Evolutionary conservation across 2,888 invertebrate genomes (phyloP).

Genomic region (Mesochorus sp.): DNA sequence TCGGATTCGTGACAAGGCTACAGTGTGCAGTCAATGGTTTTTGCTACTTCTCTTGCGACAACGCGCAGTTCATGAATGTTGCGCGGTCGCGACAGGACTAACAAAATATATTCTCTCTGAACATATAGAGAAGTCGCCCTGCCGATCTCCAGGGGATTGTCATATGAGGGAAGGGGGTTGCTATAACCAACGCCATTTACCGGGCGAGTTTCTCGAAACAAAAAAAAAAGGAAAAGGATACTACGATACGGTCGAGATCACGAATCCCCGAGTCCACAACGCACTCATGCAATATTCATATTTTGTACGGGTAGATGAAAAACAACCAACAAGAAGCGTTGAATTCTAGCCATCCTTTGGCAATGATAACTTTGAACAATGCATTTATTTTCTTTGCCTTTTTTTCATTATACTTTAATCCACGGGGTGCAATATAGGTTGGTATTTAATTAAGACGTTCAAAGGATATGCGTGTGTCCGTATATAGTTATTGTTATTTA

Average conservation of each 20-base stretch:
- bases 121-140: background rate
- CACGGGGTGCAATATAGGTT: background rate
- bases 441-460: too few species aligned
- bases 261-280: constrained; percentile 39
- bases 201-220: constrained; percentile 44
- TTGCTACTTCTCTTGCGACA: constrained; percentile 14
- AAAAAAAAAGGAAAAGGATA: constrained; percentile 47
- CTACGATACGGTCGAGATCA: background rate
- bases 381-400: constrained; percentile 10
- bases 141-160: constrained; percentile 29
- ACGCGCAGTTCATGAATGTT: constrained; percentile 50
- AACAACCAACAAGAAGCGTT: constrained; percentile 23
- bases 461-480: too few species aligned
- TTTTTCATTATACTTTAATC: background rate
- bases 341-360: constrained; percentile 20
- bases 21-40: background rate
- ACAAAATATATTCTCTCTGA: constrained; percentile 68
- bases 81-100: constrained; percentile 64
- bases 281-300: constrained; percentile 61
- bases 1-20: constrained; percentile 34
- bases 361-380: constrained; percentile 25
- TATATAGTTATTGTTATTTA: too few species aligned
- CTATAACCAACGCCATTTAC: constrained; percentile 52
- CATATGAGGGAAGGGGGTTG: constrained; percentile 26
- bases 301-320: background rate